Conservation (phyloP, 2,888 invertebrate species). For the Latrodectus hesperus region DNA sequence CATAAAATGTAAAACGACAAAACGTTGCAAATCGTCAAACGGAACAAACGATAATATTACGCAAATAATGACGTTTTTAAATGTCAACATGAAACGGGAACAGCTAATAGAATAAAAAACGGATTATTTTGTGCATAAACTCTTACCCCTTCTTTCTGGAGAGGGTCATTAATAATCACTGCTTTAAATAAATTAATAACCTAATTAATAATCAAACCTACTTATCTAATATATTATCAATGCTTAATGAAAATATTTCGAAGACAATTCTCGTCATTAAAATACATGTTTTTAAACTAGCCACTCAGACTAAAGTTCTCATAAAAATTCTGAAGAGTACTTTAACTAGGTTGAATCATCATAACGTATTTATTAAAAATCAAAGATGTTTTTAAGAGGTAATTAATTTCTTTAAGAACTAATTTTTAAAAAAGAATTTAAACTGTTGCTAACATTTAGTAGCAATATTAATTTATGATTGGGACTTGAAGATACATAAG, state of each 20-base stretch:
- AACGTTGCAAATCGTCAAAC: conserved; percentile 11
- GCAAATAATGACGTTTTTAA: conserved; percentile 11
- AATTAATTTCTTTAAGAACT: too few species aligned
- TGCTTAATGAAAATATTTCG: neutral
- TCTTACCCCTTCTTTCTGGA: neutral
- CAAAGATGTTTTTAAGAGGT: too few species aligned
- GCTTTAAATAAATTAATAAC: conserved; percentile 1
- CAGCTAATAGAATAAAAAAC: conserved; percentile 6
- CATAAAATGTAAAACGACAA: neutral
- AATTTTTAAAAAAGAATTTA: too few species aligned
- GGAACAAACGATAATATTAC: conserved; percentile 37
- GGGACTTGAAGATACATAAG: too few species aligned
- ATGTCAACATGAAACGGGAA: conserved; percentile 6
- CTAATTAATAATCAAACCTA: neutral
- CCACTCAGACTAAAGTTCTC: neutral
- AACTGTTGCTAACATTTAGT: too few species aligned
- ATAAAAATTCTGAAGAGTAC: too few species aligned
- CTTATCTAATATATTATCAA: neutral
- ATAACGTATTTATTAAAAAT: too few species aligned
- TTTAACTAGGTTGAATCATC: too few species aligned
- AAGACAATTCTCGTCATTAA: neutral
- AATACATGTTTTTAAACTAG: neutral
- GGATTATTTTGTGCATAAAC: neutral
- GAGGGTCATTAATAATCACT: neutral
- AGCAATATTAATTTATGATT: too few species aligned